Conservation (phyloP, 2,113 vertebrate genomes). For the Phyllostomus discolor region DNA sequence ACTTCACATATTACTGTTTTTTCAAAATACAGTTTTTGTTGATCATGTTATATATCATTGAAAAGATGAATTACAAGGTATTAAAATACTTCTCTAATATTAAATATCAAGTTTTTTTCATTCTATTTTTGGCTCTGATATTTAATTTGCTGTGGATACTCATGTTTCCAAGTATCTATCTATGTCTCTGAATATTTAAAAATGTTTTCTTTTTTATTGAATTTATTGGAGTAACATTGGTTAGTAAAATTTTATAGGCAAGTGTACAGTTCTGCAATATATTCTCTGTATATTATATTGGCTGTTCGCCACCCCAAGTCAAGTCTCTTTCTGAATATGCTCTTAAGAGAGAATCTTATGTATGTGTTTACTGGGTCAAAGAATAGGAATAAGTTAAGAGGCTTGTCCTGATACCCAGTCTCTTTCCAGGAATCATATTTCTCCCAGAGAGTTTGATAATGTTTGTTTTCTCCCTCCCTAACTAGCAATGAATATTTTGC, state of each 20-base stretch:
- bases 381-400: background rate
- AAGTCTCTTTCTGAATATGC: background rate
- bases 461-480: background rate
- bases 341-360: background rate
- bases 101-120: background rate
- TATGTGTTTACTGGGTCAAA: background rate
- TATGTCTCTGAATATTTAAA: background rate
- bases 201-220: no score
- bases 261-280: no score
- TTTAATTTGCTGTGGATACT: background rate
- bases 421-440: background rate
- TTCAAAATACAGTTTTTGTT: constrained; percentile 16
- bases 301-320: no score
- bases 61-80: background rate
- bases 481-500: background rate
- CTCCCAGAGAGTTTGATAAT: background rate
- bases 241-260: no score
- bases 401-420: background rate
- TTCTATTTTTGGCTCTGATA: background rate
- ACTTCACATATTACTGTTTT: background rate
- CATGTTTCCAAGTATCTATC: background rate
- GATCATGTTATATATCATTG: background rate
- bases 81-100: background rate
- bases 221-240: no score
- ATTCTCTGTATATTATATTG: no score